Evolutionary conservation across 2,113 vertebrate genomes (phyloP), one percentile per base, ranked within the genome.

Genomic region (Acrocephalus kingi): DNA sequence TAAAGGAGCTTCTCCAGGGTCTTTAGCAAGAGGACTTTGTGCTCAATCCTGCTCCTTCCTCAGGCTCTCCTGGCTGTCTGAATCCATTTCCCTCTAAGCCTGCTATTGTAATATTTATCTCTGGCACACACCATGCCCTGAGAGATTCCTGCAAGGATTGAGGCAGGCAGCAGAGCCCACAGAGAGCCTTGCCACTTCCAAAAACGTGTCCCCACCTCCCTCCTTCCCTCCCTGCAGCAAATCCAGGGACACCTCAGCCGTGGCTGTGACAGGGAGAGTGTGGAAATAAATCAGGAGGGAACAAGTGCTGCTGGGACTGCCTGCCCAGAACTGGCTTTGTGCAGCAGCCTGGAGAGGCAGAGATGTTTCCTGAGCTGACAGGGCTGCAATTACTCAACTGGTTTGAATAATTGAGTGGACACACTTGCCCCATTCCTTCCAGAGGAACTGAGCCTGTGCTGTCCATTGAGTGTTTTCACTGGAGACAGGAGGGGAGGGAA

Each of bases 321-420:
- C 84, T 85, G 91, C 74, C 27, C 86, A 84, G 84, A 79, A 4
- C 37, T 16, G 84, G 74, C 10, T 67, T 89, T 91, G 93, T 90
- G 92, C 92, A 86, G 92, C 93, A 85, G 92, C 90, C 87, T 94
- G 90, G 74, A 51, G 78, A 86, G 87, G 80, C 86, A 73, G 86
- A 48, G 95, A 86, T 82, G 95, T 94, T 92, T 92, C 55, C 86
- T 66, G 85, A 94, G 84, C 93, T 95, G 93, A 93, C 97, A 96
- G 94, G 90, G 31, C 95, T 92, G 85, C 85, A 95, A 76, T 94
- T 95, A 89, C 83, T 93, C 94, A 91, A 84, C 93, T 94, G 80
- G 39, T 96, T 94, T 96, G 95, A 97, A 97, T 96, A 96, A 95
- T 95, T 95, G 95, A 97, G 94, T 92, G 93, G 94, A 81, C 93